These are phyloP conservation scores for Mola mola DNA, from an alignment of 2,113 vertebrate genomes.

Conservation along the genomic window DNA sequence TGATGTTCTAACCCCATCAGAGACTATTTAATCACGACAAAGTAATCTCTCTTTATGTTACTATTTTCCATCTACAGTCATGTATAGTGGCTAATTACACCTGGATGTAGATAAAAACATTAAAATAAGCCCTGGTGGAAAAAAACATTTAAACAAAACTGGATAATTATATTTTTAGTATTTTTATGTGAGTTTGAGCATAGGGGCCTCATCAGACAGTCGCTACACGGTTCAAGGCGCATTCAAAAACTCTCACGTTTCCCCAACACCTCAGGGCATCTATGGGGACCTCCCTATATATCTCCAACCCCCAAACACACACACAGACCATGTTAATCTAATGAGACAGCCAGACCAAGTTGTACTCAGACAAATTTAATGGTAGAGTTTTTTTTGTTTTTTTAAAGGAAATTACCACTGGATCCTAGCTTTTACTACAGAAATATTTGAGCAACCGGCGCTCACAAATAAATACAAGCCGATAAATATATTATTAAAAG, in stretches of 20 bases:
- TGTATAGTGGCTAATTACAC: background rate
- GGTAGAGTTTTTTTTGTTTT: too few relatives aligned
- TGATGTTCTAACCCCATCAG: background rate
- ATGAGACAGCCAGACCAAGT: slow-evolving; percentile 62
- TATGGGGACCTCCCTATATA: slow-evolving; percentile 28
- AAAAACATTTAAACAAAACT: slow-evolving; percentile 48
- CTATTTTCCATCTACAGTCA: slow-evolving; percentile 20
- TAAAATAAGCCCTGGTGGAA: slow-evolving; percentile 48
- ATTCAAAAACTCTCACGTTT: slow-evolving; percentile 55
- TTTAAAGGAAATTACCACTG: too few relatives aligned
- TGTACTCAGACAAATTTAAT: slow-evolving; percentile 36
- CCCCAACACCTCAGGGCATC: slow-evolving; percentile 59
- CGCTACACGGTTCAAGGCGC: slow-evolving; percentile 57
- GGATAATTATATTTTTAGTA: slow-evolving; percentile 54
- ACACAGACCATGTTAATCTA: slow-evolving; percentile 48
- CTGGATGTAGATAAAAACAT: slow-evolving; percentile 49
- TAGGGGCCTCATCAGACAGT: slow-evolving; percentile 56
- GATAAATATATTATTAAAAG: too few relatives aligned
- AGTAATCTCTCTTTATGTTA: slow-evolving; percentile 7
- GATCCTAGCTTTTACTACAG: too few relatives aligned
- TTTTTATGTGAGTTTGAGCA: slow-evolving; percentile 26
- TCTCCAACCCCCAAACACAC: slow-evolving; percentile 13
- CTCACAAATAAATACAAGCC: too few relatives aligned
- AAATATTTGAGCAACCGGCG: too few relatives aligned
- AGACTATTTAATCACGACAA: slow-evolving; percentile 25